Conservation (phyloP, 1,140 invertebrate species). For the Berghia stephanieae region DNA sequence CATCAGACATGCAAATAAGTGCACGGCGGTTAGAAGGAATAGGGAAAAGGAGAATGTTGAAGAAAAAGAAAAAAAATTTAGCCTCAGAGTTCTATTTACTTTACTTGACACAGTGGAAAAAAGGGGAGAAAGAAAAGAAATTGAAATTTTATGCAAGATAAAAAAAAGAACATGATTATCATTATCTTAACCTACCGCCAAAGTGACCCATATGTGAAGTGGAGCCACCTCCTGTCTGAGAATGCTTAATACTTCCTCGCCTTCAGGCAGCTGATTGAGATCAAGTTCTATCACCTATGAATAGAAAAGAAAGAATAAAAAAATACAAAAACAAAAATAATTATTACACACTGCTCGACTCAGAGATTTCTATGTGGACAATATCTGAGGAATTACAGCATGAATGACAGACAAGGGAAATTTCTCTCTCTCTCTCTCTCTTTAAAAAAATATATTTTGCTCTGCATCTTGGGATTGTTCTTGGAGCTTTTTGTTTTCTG, state of each 20-base stretch:
- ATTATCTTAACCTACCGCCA: constrained; percentile 81
- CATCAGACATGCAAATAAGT: not conserved
- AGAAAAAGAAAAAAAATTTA: not conserved
- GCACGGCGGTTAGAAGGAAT: not conserved
- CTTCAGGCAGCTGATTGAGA: constrained; percentile 91
- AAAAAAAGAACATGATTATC: constrained; percentile 16
- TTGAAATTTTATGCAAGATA: not conserved
- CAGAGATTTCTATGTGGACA: no score
- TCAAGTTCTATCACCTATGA: constrained; percentile 90
- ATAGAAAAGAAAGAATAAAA: not conserved
- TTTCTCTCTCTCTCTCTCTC: no score
- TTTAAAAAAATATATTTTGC: not conserved
- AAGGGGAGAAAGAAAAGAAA: not conserved
- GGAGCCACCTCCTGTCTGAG: constrained; percentile 92
- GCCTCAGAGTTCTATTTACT: not conserved
- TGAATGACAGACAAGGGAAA: no score
- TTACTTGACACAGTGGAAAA: not conserved
- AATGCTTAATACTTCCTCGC: constrained; percentile 93
- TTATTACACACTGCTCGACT: not conserved
- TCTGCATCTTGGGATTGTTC: no score
- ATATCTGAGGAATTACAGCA: no score
- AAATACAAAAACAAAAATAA: not conserved
- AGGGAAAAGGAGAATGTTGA: not conserved
- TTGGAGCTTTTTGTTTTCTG: no score
- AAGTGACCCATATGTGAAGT: constrained; percentile 92